Conservation (phyloP, 2,797 vertebrate species). For the Cirrhinus mrigala region DNA sequence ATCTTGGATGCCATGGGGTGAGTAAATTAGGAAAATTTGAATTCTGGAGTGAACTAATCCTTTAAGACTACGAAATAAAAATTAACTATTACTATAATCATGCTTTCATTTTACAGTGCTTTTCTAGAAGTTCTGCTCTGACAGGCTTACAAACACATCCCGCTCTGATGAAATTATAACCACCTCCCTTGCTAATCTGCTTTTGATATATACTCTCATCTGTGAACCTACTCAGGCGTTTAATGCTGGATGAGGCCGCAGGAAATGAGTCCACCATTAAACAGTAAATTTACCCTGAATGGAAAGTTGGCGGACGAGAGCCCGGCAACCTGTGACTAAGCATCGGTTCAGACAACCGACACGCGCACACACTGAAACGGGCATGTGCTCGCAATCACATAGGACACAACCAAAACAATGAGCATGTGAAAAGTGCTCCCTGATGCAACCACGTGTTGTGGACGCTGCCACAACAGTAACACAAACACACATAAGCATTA, state of each 20-base stretch:
- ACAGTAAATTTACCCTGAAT: constrained; percentile 74
- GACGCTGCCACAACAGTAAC: not conserved
- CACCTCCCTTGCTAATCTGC: constrained; percentile 58
- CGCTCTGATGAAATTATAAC: constrained; percentile 45
- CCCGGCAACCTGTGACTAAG: constrained; percentile 11
- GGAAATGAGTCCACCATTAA: constrained; percentile 76
- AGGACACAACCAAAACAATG: not conserved
- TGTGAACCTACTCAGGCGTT: constrained; percentile 67
- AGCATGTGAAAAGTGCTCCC: constrained; percentile 12
- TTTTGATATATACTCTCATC: constrained; percentile 60
- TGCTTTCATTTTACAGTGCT: not conserved
- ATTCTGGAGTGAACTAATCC: too few relatives aligned
- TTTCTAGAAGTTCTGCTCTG: constrained; percentile 19
- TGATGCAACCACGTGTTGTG: not conserved
- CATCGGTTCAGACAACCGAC: constrained; percentile 49
- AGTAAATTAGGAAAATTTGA: too few relatives aligned
- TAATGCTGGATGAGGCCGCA: constrained; percentile 74
- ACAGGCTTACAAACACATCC: constrained; percentile 17
- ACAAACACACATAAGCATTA: not conserved
- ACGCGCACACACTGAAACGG: constrained; percentile 48
- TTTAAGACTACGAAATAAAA: not conserved
- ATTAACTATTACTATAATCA: not conserved
- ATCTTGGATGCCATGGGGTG: too few relatives aligned
- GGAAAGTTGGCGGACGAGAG: constrained; percentile 40
- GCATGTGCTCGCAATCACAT: constrained; percentile 30